Conservation (phyloP, 2,888 invertebrate species). For the Hypomecis atomaria region DNA sequence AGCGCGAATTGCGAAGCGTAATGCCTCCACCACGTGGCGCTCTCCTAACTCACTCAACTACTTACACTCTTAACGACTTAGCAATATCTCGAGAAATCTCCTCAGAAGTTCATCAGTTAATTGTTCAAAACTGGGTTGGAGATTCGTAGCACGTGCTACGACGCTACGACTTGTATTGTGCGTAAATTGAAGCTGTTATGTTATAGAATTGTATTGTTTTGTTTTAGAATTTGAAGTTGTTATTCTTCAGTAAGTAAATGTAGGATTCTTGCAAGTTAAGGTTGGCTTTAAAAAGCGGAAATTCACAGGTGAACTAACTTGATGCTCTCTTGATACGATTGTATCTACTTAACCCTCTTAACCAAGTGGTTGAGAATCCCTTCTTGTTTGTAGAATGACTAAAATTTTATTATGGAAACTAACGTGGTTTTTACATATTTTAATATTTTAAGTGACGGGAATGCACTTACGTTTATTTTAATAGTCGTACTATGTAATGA, state of each 20-base stretch:
- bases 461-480: too few species aligned
- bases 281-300: too few species aligned
- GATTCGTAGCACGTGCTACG: slow-evolving; percentile 44
- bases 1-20: slow-evolving; percentile 76
- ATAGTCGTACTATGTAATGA: too few species aligned
- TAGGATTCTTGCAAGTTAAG: too few species aligned
- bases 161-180: slow-evolving; percentile 27
- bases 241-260: background rate
- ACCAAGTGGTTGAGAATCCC: too few species aligned
- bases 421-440: too few species aligned
- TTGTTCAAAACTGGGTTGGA: slow-evolving; percentile 42
- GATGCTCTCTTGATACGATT: too few species aligned
- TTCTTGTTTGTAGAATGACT: too few species aligned
- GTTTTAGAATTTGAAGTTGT: slow-evolving; percentile 5
- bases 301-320: too few species aligned
- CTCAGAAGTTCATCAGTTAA: slow-evolving; percentile 63
- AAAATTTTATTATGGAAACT: too few species aligned
- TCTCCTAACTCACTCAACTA: slow-evolving; percentile 64
- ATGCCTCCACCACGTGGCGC: slow-evolving; percentile 74
- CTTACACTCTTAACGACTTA: slow-evolving; percentile 58
- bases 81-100: slow-evolving; percentile 52
- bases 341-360: too few species aligned
- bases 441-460: too few species aligned
- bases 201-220: background rate
- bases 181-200: slow-evolving; percentile 13